phyloP scores from a whole-genome alignment of 2,113 vertebrate species.

The Pedetes capensis region DNA sequence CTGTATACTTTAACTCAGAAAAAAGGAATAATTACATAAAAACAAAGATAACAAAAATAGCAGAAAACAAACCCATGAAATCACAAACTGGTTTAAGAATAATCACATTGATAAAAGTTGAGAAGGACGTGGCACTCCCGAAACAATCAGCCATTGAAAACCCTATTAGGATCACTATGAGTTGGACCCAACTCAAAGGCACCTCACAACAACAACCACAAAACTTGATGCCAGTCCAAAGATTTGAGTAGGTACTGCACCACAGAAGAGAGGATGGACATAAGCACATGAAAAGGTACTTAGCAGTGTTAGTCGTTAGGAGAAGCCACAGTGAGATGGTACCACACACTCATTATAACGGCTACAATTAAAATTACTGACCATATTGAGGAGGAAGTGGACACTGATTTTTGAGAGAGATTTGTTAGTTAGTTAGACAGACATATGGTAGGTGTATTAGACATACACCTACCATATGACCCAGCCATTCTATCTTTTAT shows the following conservation, averaged over 20 bases:
- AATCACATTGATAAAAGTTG: neutral
- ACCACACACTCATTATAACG: too few species aligned
- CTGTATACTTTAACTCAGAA: neutral
- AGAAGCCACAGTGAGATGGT: neutral
- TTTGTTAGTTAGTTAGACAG: neutral
- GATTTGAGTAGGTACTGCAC: neutral
- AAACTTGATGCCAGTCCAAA: neutral
- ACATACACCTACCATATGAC: neutral
- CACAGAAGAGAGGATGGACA: neutral
- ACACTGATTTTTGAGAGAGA: neutral
- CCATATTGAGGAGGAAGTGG: accelerated
- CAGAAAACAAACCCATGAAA: neutral
- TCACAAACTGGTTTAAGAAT: neutral
- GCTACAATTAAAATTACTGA: accelerated
- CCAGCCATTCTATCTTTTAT: neutral
- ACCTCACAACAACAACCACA: too few species aligned
- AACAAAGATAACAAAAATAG: neutral
- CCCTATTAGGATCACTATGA: too few species aligned
- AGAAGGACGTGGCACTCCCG: too few species aligned
- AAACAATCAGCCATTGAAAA: too few species aligned
- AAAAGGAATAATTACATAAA: neutral
- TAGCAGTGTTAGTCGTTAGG: neutral
- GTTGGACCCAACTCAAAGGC: too few species aligned
- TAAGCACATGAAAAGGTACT: neutral
- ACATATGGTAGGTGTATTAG: too few species aligned